Conservation (phyloP, 1,140 invertebrate species). For the Leptoteleia sp. region DNA sequence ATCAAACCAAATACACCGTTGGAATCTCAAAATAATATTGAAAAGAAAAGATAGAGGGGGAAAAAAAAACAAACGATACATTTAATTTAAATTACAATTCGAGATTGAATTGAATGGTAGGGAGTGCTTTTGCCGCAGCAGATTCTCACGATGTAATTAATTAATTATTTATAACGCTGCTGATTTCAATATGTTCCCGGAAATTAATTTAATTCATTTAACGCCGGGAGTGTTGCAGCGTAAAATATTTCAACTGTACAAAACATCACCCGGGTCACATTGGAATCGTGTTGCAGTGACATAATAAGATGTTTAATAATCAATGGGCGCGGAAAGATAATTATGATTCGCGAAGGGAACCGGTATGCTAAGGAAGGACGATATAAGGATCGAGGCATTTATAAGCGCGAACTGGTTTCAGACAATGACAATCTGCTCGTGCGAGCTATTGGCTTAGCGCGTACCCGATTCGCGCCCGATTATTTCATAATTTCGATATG, state of each 20-base stretch:
- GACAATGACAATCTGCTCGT: slow-evolving; percentile 73
- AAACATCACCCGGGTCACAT: slow-evolving; percentile 47
- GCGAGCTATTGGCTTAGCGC: slow-evolving; percentile 54
- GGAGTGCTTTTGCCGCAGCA: background rate
- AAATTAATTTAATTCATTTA: slow-evolving; percentile 52
- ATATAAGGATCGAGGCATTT: slow-evolving; percentile 53
- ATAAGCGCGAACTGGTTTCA: slow-evolving; percentile 79
- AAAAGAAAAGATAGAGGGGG: background rate
- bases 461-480: slow-evolving; percentile 77
- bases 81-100: slow-evolving; percentile 15
- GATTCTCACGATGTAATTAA: slow-evolving; percentile 58
- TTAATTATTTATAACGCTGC: slow-evolving; percentile 53
- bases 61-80: background rate
- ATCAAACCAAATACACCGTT: no score
- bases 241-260: slow-evolving; percentile 13
- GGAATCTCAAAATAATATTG: no score
- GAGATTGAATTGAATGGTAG: background rate
- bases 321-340: slow-evolving; percentile 78
- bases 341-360: slow-evolving; percentile 76
- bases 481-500: slow-evolving; percentile 81
- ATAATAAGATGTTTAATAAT: slow-evolving; percentile 80
- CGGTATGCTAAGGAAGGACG: slow-evolving; percentile 75
- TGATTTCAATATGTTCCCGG: slow-evolving; percentile 34
- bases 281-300: slow-evolving; percentile 53
- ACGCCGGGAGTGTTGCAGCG: slow-evolving; percentile 3